Conservation (phyloP, 2,113 vertebrate genomes). For the Picathartes gymnocephalus region DNA sequence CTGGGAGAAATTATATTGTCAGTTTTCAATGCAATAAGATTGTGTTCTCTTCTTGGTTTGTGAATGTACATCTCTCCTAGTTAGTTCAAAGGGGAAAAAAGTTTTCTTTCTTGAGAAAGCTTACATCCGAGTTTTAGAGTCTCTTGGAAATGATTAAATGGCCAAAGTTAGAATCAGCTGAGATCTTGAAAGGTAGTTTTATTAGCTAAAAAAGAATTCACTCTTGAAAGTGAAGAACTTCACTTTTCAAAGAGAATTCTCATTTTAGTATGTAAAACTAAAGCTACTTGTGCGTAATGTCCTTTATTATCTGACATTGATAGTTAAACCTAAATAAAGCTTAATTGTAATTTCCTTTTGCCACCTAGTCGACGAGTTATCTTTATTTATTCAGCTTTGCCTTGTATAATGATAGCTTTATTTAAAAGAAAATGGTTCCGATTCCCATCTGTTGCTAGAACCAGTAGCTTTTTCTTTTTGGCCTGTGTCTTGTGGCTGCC, state of each 20-base stretch:
- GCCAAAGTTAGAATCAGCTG: not conserved
- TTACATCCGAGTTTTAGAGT: not conserved
- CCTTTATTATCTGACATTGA: not conserved
- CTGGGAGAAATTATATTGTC: not conserved
- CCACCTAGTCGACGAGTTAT: not conserved
- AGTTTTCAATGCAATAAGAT: not conserved
- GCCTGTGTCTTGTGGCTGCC: not conserved
- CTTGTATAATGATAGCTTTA: not conserved
- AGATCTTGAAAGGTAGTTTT: not conserved
- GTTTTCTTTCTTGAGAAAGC: not conserved
- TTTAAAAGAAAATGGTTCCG: not conserved
- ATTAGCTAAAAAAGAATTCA: not conserved
- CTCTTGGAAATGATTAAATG: not conserved
- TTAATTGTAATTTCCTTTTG: slow-evolving; percentile 19
- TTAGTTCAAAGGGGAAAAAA: not conserved
- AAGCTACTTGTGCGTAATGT: not conserved
- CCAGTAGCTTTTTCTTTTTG: not conserved
- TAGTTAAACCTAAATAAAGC: not conserved
- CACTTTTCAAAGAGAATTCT: slow-evolving; percentile 9
- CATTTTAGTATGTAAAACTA: not conserved
- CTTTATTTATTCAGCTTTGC: not conserved
- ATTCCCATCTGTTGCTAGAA: not conserved
- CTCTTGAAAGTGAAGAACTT: not conserved
- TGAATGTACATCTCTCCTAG: not conserved
- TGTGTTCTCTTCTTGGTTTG: not conserved